phyloP scores from a whole-genome alignment of 2,888 invertebrate genomes.

The Syrphus vitripennis region DNA sequence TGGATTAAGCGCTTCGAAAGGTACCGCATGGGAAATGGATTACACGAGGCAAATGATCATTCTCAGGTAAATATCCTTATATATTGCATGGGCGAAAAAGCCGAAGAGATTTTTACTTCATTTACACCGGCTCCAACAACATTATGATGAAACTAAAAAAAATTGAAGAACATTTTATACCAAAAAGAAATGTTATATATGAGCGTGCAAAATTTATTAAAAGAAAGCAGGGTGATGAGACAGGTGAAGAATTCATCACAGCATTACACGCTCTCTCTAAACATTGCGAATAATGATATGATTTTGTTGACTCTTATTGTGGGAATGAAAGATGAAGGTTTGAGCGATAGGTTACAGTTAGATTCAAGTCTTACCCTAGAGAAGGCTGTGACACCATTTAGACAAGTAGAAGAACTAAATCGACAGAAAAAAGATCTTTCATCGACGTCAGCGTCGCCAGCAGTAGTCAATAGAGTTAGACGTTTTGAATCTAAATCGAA shows the following conservation, averaged over 20 bases:
- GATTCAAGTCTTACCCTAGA: constrained; percentile 9
- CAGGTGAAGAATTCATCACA: constrained; percentile 12
- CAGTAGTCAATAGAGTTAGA: too few relatives aligned
- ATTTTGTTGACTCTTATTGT: constrained; percentile 3
- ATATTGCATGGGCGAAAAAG: constrained; percentile 32
- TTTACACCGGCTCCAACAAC: neutral
- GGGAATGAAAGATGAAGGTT: constrained; percentile 23
- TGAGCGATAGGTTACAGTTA: too few relatives aligned
- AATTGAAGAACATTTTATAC: too few relatives aligned
- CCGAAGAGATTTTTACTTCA: constrained; percentile 11
- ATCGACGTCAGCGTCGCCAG: too few relatives aligned
- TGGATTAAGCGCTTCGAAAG: neutral
- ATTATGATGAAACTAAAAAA: neutral
- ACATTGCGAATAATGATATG: neutral
- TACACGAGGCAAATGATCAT: neutral
- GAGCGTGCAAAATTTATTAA: constrained; percentile 4
- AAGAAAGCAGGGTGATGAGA: constrained; percentile 6
- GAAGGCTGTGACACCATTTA: too few relatives aligned
- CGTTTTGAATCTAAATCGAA: too few relatives aligned
- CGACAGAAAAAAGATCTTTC: too few relatives aligned
- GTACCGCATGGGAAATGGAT: neutral
- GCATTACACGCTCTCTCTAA: neutral
- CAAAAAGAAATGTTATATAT: constrained; percentile 20
- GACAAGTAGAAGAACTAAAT: too few relatives aligned
- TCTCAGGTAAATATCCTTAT: constrained; percentile 27